These are phyloP conservation scores for Isaurus tuberculatus DNA, from an alignment of 92 coral and sea anemone species.

Conservation along the genomic window DNA sequence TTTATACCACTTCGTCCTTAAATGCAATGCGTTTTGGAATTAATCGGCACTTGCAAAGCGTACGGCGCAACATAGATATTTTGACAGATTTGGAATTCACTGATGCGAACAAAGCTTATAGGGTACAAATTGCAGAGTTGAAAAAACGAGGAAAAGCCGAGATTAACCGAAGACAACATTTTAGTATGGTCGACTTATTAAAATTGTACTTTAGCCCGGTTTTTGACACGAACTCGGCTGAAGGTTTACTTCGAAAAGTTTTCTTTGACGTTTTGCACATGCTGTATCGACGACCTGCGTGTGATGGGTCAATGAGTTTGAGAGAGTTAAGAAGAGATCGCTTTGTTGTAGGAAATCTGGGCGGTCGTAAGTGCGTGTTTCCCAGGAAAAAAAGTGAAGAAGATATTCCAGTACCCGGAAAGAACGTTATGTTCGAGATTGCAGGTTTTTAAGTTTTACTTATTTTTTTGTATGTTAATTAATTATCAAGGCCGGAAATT, in stretches of 20 bases:
- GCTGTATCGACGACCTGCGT: conserved; percentile 75
- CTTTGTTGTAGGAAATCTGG: conserved; percentile 68
- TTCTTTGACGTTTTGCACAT: conserved; percentile 89
- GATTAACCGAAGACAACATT: conserved; percentile 76
- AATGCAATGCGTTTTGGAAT: conserved; percentile 93
- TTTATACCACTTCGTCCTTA: conserved; percentile 89
- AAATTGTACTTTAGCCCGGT: conserved; percentile 84
- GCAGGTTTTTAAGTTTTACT: conserved; percentile 33
- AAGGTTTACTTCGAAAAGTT: conserved; percentile 80
- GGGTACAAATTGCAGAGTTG: conserved; percentile 84
- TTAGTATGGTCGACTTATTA: conserved; percentile 78
- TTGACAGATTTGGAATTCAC: conserved; percentile 85
- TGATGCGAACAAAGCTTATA: conserved; percentile 77
- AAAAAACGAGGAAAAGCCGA: conserved; percentile 86
- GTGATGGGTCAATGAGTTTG: conserved; percentile 67
- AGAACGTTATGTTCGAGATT: conserved; percentile 40
- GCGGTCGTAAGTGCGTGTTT: conserved; percentile 57
- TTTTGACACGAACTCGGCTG: conserved; percentile 78
- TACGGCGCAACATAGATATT: conserved; percentile 84
- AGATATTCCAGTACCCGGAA: conserved; percentile 38
- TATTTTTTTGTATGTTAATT: not conserved
- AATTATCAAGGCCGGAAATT: not conserved
- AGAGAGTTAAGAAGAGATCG: conserved; percentile 83
- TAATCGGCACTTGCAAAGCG: conserved; percentile 83
- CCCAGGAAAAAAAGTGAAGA: conserved; percentile 38